These are phyloP conservation scores for Bibio marci DNA, from an alignment of 2,888 invertebrate genomes.

Conservation along the genomic window DNA sequence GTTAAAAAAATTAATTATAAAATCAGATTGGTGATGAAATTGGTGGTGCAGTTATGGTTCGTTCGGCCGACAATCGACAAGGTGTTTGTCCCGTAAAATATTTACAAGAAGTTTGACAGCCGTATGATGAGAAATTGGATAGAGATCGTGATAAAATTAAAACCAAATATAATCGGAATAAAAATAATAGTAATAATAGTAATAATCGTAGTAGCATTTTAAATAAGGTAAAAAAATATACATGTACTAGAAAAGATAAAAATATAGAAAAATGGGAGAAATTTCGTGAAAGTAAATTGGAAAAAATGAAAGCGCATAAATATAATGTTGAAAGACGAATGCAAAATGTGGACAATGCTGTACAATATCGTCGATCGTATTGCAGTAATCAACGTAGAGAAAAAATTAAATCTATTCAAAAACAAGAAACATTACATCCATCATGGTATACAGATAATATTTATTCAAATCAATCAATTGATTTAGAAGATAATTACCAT, in stretches of 20 bases:
- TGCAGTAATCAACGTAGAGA: not conserved
- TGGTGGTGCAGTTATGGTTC: conserved; percentile 85
- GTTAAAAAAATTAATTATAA: not conserved
- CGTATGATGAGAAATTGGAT: conserved; percentile 27
- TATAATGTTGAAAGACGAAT: conserved; percentile 6
- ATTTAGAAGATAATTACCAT: conserved; percentile 16
- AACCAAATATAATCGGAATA: not conserved
- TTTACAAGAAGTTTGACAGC: conserved; percentile 86
- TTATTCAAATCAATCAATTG: conserved; percentile 28
- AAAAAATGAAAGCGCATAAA: conserved; percentile 20
- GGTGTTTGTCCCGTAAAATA: conserved; percentile 89
- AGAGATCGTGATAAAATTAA: conserved; percentile 17
- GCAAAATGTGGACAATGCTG: conserved; percentile 3
- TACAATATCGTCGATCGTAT: not conserved
- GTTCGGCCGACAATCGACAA: conserved; percentile 83
- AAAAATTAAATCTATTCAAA: conserved; percentile 20
- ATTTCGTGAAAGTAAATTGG: conserved; percentile 27
- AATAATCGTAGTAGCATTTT: not conserved
- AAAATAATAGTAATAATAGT: conserved; percentile 9
- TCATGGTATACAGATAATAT: conserved; percentile 31
- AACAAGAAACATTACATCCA: conserved; percentile 25
- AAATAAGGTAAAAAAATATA: conserved; percentile 6
- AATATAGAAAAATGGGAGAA: conserved; percentile 31
- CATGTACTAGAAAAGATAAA: conserved; percentile 16
- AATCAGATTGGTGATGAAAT: conserved; percentile 64